These are phyloP conservation scores for Fistularia tabacaria DNA, from an alignment of 2,797 vertebrate genomes.

Conservation along the genomic window DNA sequence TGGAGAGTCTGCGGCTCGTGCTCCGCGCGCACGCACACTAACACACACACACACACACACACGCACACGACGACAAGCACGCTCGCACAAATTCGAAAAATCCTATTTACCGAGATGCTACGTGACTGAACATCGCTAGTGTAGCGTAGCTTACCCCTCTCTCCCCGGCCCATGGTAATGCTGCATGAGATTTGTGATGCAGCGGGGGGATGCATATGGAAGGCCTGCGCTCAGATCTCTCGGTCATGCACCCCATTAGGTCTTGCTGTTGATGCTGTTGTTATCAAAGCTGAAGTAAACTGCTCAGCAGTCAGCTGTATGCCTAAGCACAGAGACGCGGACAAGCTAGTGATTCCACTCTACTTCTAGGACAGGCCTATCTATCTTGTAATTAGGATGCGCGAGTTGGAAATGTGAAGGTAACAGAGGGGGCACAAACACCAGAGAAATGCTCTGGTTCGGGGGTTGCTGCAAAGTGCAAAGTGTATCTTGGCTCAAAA, in stretches of 20 bases:
- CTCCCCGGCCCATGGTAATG: constrained; percentile 65
- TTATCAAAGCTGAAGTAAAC: constrained; percentile 70
- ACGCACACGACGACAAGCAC: constrained; percentile 8
- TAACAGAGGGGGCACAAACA: constrained; percentile 43
- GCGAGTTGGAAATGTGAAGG: constrained; percentile 58
- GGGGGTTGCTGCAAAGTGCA: constrained; percentile 13
- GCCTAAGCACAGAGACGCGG: constrained; percentile 60
- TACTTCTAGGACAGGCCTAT: constrained; percentile 46
- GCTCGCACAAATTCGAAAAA: constrained; percentile 63
- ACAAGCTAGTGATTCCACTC: constrained; percentile 51
- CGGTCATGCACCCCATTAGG: constrained; percentile 75
- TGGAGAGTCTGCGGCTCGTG: constrained; percentile 43
- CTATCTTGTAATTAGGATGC: constrained; percentile 65
- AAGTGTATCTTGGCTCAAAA: constrained; percentile 33
- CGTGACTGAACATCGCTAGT: constrained; percentile 73
- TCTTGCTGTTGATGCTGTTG: constrained; percentile 64
- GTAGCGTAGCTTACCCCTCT: constrained; percentile 60
- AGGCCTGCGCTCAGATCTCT: constrained; percentile 69
- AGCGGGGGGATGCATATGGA: constrained; percentile 75
- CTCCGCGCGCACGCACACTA: too few species aligned
- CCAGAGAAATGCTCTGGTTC: constrained; percentile 26
- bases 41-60: constrained; percentile 6
- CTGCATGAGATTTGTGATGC: constrained; percentile 73
- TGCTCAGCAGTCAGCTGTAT: constrained; percentile 65
- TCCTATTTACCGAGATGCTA: constrained; percentile 71